Percentiles rank a stretch among this genome's conserved stretches.
phyloP scores from a whole-genome alignment of 2,113 vertebrate genomes.

The Xerus inauris region DNA sequence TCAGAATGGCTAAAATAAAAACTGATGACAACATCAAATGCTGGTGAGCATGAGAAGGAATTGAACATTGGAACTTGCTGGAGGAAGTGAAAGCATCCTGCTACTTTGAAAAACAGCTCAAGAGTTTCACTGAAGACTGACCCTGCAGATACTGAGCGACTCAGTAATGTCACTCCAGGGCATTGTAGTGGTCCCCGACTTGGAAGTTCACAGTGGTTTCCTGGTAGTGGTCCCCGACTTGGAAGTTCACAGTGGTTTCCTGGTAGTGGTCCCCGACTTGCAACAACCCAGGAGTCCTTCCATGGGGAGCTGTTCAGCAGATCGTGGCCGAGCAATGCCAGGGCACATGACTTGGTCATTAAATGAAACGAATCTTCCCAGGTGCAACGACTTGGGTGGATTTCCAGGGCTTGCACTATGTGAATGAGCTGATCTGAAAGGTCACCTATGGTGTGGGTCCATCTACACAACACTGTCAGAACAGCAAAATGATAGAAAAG shows the following conservation, averaged over 20 bases:
- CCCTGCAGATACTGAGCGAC: background rate
- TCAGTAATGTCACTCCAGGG: background rate
- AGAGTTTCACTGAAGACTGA: background rate
- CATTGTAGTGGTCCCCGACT: no score
- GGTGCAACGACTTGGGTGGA: no score
- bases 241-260: background rate
- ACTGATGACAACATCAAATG: no score
- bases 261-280: background rate
- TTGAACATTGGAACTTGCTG: background rate
- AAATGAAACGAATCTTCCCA: background rate
- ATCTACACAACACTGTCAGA: accelerated
- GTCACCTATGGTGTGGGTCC: background rate
- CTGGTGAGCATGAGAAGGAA: background rate
- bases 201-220: background rate
- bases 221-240: no score
- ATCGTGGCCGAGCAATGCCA: accelerated
- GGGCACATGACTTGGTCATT: background rate
- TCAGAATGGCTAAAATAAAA: background rate
- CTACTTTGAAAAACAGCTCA: background rate
- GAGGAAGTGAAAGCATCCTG: background rate
- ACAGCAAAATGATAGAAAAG: background rate
- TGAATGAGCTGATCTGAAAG: background rate
- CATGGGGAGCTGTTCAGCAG: accelerated
- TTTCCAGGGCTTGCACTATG: background rate
- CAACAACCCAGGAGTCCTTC: background rate